Evolutionary conservation across 2,888 invertebrate species (phyloP).

Genomic region (Cotesia congregata): DNA sequence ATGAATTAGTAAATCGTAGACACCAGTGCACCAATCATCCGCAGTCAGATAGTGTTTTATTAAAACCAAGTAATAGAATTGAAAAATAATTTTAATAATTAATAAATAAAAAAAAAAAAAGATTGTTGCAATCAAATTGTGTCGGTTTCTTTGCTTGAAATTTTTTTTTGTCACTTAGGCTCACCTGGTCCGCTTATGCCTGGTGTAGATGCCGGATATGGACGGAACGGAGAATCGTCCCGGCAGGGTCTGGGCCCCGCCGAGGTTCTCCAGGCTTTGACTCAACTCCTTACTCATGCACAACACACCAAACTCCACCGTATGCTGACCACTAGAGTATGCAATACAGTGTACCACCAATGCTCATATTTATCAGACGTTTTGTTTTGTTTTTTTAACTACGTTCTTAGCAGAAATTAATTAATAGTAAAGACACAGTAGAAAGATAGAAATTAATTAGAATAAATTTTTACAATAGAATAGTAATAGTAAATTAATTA

Average conservation of each 20-base stretch:
- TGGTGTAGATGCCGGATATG: slow-evolving; percentile 84
- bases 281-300: slow-evolving; percentile 72
- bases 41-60: neutral
- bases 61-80: neutral
- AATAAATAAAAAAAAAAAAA: slow-evolving; percentile 7
- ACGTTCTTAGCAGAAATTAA: slow-evolving; percentile 4
- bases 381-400: slow-evolving; percentile 19
- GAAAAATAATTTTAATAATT: neutral
- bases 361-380: slow-evolving; percentile 58
- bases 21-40: neutral
- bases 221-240: slow-evolving; percentile 76
- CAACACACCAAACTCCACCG: slow-evolving; percentile 71
- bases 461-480: neutral
- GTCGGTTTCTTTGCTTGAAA: slow-evolving; percentile 27
- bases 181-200: slow-evolving; percentile 88
- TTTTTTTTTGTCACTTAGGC: slow-evolving; percentile 57
- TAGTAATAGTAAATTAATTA: neutral
- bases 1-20: neutral
- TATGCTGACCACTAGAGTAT: slow-evolving; percentile 71
- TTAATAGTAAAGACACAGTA: slow-evolving; percentile 4
- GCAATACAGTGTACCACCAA: slow-evolving; percentile 70
- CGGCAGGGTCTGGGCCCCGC: slow-evolving; percentile 77
- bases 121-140: slow-evolving; percentile 3
- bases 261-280: slow-evolving; percentile 75
- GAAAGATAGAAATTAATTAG: slow-evolving; percentile 2